Conservation (phyloP, 2,888 invertebrate genomes). For the Luffia ferchaultella region DNA sequence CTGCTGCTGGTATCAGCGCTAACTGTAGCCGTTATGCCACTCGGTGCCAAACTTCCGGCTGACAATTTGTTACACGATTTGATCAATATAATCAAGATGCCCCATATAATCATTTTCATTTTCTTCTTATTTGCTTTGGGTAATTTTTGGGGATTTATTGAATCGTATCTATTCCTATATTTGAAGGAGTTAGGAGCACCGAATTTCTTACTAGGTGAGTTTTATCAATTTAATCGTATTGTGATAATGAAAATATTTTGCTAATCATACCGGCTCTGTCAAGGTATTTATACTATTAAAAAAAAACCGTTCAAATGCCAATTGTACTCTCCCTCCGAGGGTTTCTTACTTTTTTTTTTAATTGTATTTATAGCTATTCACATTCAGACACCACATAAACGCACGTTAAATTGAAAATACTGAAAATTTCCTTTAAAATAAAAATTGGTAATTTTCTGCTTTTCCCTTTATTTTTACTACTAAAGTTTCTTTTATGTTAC, state of each 20-base stretch:
- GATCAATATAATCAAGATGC: conserved; percentile 77
- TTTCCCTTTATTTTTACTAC: too few species aligned
- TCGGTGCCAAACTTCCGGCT: conserved; percentile 79
- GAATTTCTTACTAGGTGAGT: conserved; percentile 79
- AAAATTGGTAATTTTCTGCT: too few species aligned
- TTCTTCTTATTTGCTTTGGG: conserved; percentile 83
- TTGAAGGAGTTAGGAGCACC: conserved; percentile 85
- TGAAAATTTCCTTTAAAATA: too few species aligned
- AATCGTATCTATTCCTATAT: conserved; percentile 87
- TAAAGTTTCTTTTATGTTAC: too few species aligned
- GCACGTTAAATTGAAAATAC: too few species aligned
- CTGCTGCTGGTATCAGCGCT: conserved; percentile 76
- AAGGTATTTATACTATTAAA: too few species aligned
- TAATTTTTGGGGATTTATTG: conserved; percentile 89
- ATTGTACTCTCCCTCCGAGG: too few species aligned
- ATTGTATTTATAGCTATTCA: too few species aligned
- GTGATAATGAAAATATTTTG: background rate
- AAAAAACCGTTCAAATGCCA: too few species aligned
- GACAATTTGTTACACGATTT: conserved; percentile 81
- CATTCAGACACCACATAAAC: too few species aligned
- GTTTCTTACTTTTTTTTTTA: too few species aligned
- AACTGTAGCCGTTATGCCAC: conserved; percentile 79
- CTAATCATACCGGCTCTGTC: too few species aligned
- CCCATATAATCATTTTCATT: conserved; percentile 82
- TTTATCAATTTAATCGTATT: background rate